Evolutionary conservation across 2,113 vertebrate genomes (phyloP).

Genomic region (Neomonachus schauinslandi): DNA sequence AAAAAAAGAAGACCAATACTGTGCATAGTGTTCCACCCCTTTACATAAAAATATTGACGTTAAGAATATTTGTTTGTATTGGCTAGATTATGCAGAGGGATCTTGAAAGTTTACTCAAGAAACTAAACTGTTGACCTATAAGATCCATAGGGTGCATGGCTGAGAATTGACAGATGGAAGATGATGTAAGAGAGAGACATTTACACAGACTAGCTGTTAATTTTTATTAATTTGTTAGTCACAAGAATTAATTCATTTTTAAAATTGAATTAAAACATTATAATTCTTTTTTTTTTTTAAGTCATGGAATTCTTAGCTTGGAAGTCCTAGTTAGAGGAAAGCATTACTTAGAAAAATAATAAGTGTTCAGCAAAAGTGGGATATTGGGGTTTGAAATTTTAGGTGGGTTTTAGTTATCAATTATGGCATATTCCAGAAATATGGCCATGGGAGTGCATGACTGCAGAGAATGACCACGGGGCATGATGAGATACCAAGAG

Average conservation of each 20-base stretch:
- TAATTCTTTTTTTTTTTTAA: neutral
- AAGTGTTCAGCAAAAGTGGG: neutral
- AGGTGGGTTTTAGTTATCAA: neutral
- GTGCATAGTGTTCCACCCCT: neutral
- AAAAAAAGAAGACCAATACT: neutral
- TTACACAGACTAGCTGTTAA: neutral
- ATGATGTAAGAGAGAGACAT: neutral
- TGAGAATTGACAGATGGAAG: neutral
- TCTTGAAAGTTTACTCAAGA: neutral
- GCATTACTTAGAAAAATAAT: neutral
- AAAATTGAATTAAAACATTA: neutral
- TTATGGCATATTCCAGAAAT: neutral
- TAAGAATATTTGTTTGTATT: neutral
- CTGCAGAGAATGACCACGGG: neutral
- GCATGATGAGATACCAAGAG: fast-evolving
- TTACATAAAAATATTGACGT: neutral
- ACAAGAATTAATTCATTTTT: neutral
- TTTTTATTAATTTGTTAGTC: neutral
- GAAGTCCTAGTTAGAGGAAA: neutral
- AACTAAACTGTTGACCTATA: neutral
- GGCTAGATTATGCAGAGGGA: neutral
- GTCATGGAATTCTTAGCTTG: neutral
- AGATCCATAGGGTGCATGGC: fast-evolving
- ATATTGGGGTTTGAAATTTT: neutral
- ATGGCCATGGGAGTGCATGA: fast-evolving